Evolutionary conservation across 2,888 invertebrate genomes (phyloP).

Genomic region (Luperina testacea): DNA sequence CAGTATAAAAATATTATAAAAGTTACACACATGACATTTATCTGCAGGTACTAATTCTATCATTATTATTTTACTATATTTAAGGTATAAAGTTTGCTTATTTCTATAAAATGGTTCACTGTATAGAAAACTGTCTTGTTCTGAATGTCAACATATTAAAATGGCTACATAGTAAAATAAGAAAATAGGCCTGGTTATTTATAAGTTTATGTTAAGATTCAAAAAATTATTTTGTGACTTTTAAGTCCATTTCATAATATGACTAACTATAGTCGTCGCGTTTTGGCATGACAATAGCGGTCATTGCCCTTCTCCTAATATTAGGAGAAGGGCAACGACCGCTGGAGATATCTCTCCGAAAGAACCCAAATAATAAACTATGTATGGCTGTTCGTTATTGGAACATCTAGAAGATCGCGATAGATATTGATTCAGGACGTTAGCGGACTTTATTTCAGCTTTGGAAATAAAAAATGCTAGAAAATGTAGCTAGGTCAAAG

Average conservation of each 20-base stretch:
- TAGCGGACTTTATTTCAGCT: no score
- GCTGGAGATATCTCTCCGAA: no score
- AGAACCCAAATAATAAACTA: no score
- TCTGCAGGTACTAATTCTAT: conserved; percentile 52
- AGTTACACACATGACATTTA: conserved; percentile 50
- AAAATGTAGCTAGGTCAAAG: no score
- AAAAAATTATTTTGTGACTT: conserved; percentile 1
- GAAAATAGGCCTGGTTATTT: conserved; percentile 2
- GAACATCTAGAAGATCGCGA: no score
- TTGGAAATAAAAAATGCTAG: no score
- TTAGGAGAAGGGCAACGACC: no score
- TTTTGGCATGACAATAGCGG: no score
- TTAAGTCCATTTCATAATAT: not conserved
- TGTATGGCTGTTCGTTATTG: no score
- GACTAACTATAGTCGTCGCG: no score
- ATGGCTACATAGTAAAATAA: not conserved
- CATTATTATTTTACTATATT: conserved; percentile 14
- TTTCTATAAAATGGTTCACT: conserved; percentile 4
- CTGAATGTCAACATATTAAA: not conserved
- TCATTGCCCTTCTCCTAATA: no score
- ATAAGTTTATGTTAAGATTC: conserved; percentile 1
- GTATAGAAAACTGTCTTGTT: not conserved
- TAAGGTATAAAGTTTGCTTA: conserved; percentile 8
- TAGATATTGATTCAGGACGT: no score
- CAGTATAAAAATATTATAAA: conserved; percentile 62